These are phyloP conservation scores for Ptilonorhynchus violaceus DNA, from an alignment of 2,113 vertebrate species.

Conservation along the genomic window DNA sequence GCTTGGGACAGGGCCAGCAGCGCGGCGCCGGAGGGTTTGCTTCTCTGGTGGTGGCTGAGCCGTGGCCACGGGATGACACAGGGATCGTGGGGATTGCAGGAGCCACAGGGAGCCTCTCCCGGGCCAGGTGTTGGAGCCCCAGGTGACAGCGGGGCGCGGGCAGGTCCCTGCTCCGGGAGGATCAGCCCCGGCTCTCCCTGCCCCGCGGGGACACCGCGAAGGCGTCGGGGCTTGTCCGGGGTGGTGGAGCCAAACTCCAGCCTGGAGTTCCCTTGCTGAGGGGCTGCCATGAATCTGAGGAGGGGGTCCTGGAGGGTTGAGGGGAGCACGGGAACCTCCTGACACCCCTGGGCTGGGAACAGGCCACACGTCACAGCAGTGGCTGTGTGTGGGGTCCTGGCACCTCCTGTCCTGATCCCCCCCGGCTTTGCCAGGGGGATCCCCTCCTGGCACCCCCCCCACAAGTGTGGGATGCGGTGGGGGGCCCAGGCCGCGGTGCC, in stretches of 20 bases:
- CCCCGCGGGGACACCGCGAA: fast-evolving
- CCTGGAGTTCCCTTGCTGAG: fast-evolving
- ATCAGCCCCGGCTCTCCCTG: neutral
- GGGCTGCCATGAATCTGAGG: neutral
- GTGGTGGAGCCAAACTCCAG: fast-evolving
- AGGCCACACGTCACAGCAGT: neutral
- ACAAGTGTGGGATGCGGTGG: fast-evolving
- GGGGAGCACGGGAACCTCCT: neutral
- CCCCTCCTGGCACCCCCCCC: neutral
- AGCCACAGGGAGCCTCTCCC: neutral
- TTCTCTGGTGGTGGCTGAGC: neutral
- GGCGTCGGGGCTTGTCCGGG: fast-evolving
- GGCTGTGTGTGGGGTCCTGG: fast-evolving
- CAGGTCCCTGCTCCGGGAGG: neutral
- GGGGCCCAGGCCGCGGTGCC: fast-evolving
- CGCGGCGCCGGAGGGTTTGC: fast-evolving
- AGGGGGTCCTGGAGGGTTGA: fast-evolving
- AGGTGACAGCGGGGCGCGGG: neutral
- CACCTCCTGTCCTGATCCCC: neutral
- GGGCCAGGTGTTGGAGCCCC: neutral
- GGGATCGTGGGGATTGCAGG: neutral
- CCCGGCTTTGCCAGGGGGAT: fast-evolving
- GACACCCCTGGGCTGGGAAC: fast-evolving
- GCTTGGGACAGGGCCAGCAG: neutral
- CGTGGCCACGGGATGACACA: neutral